Base-by-base conservation (phyloP, 2,113 vertebrate species). In the Tiliqua scincoides region DNA sequence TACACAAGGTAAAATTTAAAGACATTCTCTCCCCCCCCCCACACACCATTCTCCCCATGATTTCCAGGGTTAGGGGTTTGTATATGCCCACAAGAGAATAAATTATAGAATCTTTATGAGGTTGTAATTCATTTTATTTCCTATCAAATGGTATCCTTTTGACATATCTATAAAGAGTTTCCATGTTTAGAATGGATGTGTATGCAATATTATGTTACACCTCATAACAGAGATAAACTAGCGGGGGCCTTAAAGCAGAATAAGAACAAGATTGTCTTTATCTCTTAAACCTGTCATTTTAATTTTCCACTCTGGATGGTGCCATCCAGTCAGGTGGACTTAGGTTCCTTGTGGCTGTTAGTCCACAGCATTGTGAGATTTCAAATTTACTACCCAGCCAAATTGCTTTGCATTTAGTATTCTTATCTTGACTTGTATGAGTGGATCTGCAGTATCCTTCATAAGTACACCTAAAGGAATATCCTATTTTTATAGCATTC, bases 211-310 rank as follows among this genome's bases (percentile, higher is more conserved):
- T 96, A 84, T 88, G 91, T 96, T 96, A 93, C 90, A 95, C 93
- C 92, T 95, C 90, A 57, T 95, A 95, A 96, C 91, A 9, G 14
- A 94, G 89, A 94, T 93, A 95, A 95, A 94, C 93, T 94, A 94
- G 88, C 86, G 93, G 82, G 89, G 93, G 90, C 88, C 91, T 91
- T 94, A 87, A 93, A 95, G 93, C 89, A 92, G 94, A 94, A 91
- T 92, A 93, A 81, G n/a, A 93, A 80, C 70, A 94, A 94, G 91
- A 95, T 93, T 93, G 82, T 88, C 91, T 95, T 95, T 95, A 95
- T 96, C 94, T 96, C 92, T 95, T 96, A 95, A 96, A 96, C 48
- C 87, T 95, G 96, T 95, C 95, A 91, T 94, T 96, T 96, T 95
- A 96, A 96, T 96, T 96, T 94, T 95, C 92, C 87, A 94, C 93